These are phyloP conservation scores for Leguminivora glycinivorella DNA, from an alignment of 1,140 invertebrate genomes.

Conservation along the genomic window DNA sequence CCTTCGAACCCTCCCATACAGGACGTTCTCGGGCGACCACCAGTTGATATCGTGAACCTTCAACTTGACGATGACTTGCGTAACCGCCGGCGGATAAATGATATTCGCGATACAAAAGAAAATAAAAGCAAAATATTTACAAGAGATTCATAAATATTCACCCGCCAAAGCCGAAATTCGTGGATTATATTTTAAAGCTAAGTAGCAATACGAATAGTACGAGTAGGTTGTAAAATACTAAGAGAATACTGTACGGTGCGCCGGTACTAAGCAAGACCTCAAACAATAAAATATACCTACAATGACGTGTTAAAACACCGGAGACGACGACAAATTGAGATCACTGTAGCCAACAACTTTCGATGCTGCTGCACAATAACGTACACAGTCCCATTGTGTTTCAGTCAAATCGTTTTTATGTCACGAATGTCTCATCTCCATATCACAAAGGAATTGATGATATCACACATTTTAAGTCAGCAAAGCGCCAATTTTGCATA, in stretches of 20 bases:
- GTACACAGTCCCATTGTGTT: slow-evolving; percentile 18
- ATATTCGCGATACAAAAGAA: slow-evolving; percentile 29
- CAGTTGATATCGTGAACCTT: slow-evolving; percentile 35
- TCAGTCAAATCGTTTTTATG: slow-evolving; percentile 16
- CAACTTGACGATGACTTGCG: slow-evolving; percentile 28
- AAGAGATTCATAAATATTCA: background rate
- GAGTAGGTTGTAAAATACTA: background rate
- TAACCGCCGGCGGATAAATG: slow-evolving; percentile 37
- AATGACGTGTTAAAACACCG: background rate
- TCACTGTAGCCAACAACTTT: background rate
- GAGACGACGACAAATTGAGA: background rate
- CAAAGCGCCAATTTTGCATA: slow-evolving; percentile 32
- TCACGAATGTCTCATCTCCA: slow-evolving; percentile 37
- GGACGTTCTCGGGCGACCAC: slow-evolving; percentile 44
- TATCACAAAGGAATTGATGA: slow-evolving; percentile 62
- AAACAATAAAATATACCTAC: background rate
- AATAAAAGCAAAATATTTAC: background rate
- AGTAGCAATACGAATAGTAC: background rate
- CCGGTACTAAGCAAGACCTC: background rate
- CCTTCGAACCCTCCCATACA: slow-evolving; percentile 66
- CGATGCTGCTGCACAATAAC: background rate
- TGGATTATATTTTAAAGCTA: too few relatives aligned
- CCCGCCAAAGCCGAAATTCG: too few relatives aligned
- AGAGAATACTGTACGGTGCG: background rate
- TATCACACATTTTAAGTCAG: slow-evolving; percentile 46